Conservation (phyloP, 2,797 vertebrate species). For the Limnodromus scolopaceus region DNA sequence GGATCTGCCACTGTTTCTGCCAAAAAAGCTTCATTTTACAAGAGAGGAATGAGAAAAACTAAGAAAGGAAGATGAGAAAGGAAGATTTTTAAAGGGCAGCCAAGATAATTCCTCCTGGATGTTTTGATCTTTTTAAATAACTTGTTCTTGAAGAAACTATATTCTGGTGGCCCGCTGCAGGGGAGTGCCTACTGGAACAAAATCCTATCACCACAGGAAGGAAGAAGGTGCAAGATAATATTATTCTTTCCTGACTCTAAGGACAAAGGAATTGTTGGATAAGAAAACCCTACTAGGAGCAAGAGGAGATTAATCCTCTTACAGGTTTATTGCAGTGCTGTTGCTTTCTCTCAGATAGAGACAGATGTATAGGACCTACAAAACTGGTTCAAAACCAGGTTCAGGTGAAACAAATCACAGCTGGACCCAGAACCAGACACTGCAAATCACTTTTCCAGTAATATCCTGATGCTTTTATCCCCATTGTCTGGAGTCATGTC, state of each 20-base stretch:
- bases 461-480: background rate
- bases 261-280: background rate
- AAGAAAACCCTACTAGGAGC: background rate
- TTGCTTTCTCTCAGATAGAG: background rate
- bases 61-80: constrained; percentile 10
- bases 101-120: constrained; percentile 31
- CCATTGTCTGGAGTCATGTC: background rate
- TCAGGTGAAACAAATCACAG: background rate
- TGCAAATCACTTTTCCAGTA: background rate
- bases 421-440: background rate
- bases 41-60: constrained; percentile 23
- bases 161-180: constrained; percentile 12
- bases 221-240: constrained; percentile 7
- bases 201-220: background rate
- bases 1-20: constrained; percentile 16
- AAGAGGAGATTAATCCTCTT: background rate
- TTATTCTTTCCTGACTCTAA: constrained; percentile 7
- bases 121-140: constrained; percentile 34
- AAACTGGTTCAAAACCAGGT: background rate
- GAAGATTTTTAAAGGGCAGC: constrained; percentile 48
- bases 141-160: constrained; percentile 8
- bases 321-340: background rate
- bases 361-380: background rate
- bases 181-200: background rate
- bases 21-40: constrained; percentile 49